Conservation (phyloP, 2,113 vertebrate species). For the Neolamprologus sp. region DNA sequence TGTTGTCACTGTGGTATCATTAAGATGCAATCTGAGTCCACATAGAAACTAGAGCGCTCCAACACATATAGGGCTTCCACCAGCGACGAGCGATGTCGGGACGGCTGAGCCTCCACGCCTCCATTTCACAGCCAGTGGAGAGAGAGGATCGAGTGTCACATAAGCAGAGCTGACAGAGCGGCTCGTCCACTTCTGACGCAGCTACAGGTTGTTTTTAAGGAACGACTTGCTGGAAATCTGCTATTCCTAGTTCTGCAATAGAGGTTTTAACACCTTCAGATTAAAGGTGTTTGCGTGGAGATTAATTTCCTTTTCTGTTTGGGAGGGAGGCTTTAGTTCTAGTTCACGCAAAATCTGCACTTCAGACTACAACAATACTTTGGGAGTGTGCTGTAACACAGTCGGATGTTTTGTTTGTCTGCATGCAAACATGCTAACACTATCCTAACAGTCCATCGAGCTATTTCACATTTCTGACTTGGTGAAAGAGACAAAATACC, state of each 20-base stretch:
- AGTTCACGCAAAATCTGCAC: neutral
- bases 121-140: slow-evolving; percentile 47
- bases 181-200: neutral
- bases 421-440: neutral
- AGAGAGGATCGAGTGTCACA: slow-evolving; percentile 8
- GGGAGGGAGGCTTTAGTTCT: neutral
- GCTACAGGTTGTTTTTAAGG: neutral
- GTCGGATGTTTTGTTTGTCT: neutral
- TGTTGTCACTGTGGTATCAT: slow-evolving; percentile 17
- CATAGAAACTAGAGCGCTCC: slow-evolving; percentile 41
- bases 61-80: slow-evolving; percentile 18
- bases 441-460: neutral
- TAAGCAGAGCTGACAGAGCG: neutral
- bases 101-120: neutral
- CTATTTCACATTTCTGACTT: neutral
- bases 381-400: neutral
- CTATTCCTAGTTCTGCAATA: neutral
- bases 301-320: neutral
- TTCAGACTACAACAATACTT: neutral
- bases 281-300: neutral
- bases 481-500: neutral
- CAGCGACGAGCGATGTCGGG: neutral
- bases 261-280: neutral
- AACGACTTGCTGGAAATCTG: neutral
- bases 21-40: slow-evolving; percentile 42